Percentiles rank a stretch among this genome's conserved stretches.
These are phyloP conservation scores for Hybognathus amarus DNA, from an alignment of 2,797 vertebrate genomes.

Conservation along the genomic window DNA sequence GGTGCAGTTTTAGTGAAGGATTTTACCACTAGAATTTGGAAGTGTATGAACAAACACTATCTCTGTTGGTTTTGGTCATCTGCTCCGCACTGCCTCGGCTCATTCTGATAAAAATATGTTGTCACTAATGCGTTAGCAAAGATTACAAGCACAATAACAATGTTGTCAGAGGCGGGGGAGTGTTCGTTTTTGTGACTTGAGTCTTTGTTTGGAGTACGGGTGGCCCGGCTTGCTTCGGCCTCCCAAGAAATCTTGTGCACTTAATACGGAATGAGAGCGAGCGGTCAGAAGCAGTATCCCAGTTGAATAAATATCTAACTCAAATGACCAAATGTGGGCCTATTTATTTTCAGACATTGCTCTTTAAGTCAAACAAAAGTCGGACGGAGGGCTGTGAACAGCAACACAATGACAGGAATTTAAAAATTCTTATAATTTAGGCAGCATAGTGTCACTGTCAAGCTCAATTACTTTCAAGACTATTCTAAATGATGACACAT, in stretches of 20 bases:
- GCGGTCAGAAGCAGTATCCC: not conserved
- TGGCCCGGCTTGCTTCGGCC: slow-evolving; percentile 19
- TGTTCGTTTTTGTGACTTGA: slow-evolving; percentile 38
- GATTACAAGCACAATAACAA: slow-evolving; percentile 42
- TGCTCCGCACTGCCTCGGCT: slow-evolving; percentile 9
- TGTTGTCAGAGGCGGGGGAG: slow-evolving; percentile 51
- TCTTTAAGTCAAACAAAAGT: slow-evolving; percentile 34
- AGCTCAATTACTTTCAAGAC: not conserved
- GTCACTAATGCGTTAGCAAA: slow-evolving; percentile 39
- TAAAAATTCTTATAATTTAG: slow-evolving; percentile 3
- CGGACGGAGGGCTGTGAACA: slow-evolving; percentile 9
- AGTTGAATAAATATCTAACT: slow-evolving; percentile 42
- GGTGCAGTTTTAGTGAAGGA: not conserved
- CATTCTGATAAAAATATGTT: slow-evolving; percentile 35
- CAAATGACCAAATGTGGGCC: slow-evolving; percentile 45
- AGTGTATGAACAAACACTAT: not conserved
- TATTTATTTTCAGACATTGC: slow-evolving; percentile 39
- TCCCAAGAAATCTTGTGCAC: slow-evolving; percentile 47
- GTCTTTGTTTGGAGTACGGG: slow-evolving; percentile 46
- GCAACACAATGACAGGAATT: slow-evolving; percentile 5
- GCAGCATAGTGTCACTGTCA: not conserved
- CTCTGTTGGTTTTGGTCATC: slow-evolving; percentile 33
- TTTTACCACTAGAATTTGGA: slow-evolving; percentile 20
- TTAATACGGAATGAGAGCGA: slow-evolving; percentile 28
- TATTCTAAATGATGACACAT: not conserved